Conservation (phyloP, 2,113 vertebrate species). For the Cinclus cinclus region DNA sequence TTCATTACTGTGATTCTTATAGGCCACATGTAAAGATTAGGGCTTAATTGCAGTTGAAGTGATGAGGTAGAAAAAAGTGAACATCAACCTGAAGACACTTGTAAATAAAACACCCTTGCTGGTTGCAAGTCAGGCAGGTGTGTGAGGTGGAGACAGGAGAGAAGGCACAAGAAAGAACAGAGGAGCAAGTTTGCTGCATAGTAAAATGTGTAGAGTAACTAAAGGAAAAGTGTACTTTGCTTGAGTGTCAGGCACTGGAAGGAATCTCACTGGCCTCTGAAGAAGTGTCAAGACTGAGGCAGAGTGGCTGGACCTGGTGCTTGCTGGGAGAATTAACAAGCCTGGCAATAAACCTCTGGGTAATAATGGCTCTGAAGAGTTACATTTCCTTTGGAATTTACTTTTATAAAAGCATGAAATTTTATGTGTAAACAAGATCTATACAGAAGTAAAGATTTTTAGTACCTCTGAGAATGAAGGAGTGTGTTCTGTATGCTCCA, state of each 20-base stretch:
- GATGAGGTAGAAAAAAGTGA: neutral
- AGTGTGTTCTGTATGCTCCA: neutral
- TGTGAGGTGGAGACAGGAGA: neutral
- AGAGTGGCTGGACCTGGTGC: conserved; percentile 40
- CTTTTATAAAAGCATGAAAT: conserved; percentile 39
- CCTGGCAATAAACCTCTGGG: neutral
- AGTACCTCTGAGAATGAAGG: neutral
- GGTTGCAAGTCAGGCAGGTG: neutral
- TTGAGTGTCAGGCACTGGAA: neutral
- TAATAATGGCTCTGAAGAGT: neutral
- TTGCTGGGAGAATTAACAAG: conserved; percentile 11
- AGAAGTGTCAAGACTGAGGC: neutral
- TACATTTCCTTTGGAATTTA: conserved; percentile 57
- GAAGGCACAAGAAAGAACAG: neutral
- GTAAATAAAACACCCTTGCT: neutral
- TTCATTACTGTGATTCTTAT: conserved; percentile 9
- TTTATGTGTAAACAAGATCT: neutral
- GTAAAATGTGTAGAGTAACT: neutral
- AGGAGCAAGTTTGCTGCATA: neutral
- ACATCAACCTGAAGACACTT: neutral
- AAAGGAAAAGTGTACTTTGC: neutral
- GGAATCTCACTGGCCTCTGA: neutral
- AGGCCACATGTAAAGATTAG: neutral
- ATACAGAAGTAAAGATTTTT: neutral
- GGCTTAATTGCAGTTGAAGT: conserved; percentile 1